Evolutionary conservation across 2,888 invertebrate genomes (phyloP).

Genomic region (Ectemnius cavifrons): DNA sequence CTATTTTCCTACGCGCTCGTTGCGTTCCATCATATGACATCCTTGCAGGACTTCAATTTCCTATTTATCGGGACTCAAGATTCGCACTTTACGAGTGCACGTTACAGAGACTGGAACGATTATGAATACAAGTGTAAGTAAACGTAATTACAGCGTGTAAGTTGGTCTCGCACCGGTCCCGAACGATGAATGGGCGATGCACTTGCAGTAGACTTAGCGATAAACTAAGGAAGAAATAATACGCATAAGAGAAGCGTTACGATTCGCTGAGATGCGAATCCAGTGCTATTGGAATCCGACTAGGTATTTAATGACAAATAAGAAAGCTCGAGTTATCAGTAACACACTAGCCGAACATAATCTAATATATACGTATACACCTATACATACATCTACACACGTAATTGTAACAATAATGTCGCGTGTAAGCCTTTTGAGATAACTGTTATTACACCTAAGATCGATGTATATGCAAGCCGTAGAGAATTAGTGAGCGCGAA

Average conservation of each 20-base stretch:
- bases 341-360: slow-evolving; percentile 42
- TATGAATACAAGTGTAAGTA: too few species aligned
- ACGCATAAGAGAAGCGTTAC: not conserved
- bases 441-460: slow-evolving; percentile 48
- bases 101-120: too few species aligned
- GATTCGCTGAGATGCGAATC: slow-evolving; percentile 17
- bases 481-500: slow-evolving; percentile 37
- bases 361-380: too few species aligned
- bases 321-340: slow-evolving; percentile 62
- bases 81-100: too few species aligned
- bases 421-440: slow-evolving; percentile 58
- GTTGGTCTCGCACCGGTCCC: too few species aligned
- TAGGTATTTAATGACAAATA: slow-evolving; percentile 42
- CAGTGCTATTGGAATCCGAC: slow-evolving; percentile 18
- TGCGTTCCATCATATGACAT: too few species aligned
- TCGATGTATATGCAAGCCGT: slow-evolving; percentile 42
- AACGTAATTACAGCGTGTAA: too few species aligned
- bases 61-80: too few species aligned
- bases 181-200: not conserved
- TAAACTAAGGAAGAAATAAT: slow-evolving; percentile 4
- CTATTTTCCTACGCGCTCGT: too few species aligned
- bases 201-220: not conserved
- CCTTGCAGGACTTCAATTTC: too few species aligned
- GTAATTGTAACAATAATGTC: slow-evolving; percentile 26
- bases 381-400: too few species aligned